Evolutionary conservation across 2,797 vertebrate genomes (phyloP).

Genomic region (Cheirogaleus major): DNA sequence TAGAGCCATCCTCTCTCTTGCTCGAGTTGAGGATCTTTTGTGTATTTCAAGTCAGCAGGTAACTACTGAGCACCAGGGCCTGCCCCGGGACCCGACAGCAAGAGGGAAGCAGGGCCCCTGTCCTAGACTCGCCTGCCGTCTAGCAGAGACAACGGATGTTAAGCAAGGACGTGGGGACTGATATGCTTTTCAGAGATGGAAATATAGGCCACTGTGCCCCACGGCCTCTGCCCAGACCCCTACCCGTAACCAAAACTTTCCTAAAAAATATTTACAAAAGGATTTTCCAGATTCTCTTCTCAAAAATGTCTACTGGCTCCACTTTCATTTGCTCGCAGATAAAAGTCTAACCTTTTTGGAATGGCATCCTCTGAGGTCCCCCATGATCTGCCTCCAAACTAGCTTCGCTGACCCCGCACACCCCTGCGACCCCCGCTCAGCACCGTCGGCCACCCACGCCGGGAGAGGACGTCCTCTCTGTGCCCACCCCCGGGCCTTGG

Average conservation of each 20-base stretch:
- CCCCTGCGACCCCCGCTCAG: fast-evolving
- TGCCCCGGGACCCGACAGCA: fast-evolving
- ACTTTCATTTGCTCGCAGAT: background rate
- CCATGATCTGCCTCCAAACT: background rate
- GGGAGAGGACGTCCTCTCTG: background rate
- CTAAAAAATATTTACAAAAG: background rate
- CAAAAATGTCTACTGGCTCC: background rate
- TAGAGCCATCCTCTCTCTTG: background rate
- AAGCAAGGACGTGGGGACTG: background rate
- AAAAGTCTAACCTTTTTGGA: background rate
- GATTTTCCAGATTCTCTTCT: conserved; percentile 1
- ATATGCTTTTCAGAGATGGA: background rate
- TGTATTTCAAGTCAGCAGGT: background rate
- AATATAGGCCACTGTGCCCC: background rate
- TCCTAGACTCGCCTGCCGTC: background rate
- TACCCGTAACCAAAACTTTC: background rate
- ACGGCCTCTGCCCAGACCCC: background rate
- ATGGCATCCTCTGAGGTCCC: background rate
- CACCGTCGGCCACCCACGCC: fast-evolving
- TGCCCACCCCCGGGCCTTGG: background rate
- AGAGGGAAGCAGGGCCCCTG: background rate
- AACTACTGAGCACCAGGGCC: background rate
- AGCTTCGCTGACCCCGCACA: fast-evolving
- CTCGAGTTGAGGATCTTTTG: background rate
- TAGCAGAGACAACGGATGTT: background rate